Conservation (phyloP, 2,797 vertebrate species). For the Peromyscus aztecus region DNA sequence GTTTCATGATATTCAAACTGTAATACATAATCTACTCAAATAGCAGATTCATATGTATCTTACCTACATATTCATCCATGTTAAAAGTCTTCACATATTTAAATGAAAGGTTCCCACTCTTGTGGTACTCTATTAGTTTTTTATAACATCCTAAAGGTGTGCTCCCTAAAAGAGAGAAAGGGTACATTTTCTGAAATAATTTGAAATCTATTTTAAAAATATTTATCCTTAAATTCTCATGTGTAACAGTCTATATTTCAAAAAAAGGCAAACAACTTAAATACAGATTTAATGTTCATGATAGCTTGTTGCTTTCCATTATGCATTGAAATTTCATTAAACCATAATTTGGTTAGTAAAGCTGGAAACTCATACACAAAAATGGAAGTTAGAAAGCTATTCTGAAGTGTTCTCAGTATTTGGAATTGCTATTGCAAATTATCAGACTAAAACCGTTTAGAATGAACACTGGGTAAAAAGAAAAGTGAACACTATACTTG, state of each 20-base stretch:
- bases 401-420: neutral
- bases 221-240: neutral
- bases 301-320: slow-evolving; percentile 34
- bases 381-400: slow-evolving; percentile 35
- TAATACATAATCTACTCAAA: slow-evolving; percentile 7
- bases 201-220: neutral
- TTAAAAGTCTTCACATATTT: slow-evolving; percentile 93
- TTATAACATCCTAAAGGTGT: slow-evolving; percentile 92
- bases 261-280: slow-evolving; percentile 31
- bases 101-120: slow-evolving; percentile 90
- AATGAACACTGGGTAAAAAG: slow-evolving; percentile 22
- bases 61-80: slow-evolving; percentile 93
- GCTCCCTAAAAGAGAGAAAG: slow-evolving; percentile 87
- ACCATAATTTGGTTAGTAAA: slow-evolving; percentile 47
- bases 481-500: neutral
- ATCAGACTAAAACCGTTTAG: slow-evolving; percentile 32
- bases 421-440: slow-evolving; percentile 26
- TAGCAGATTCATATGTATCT: slow-evolving; percentile 57
- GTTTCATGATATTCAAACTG: slow-evolving; percentile 50
- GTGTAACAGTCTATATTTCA: neutral
- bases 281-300: slow-evolving; percentile 21
- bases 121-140: slow-evolving; percentile 92
- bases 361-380: slow-evolving; percentile 42
- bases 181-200: slow-evolving; percentile 62
- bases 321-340: neutral